These are phyloP conservation scores for Drosophila cracens DNA, from an alignment of 2,888 invertebrate species.

Conservation along the genomic window DNA sequence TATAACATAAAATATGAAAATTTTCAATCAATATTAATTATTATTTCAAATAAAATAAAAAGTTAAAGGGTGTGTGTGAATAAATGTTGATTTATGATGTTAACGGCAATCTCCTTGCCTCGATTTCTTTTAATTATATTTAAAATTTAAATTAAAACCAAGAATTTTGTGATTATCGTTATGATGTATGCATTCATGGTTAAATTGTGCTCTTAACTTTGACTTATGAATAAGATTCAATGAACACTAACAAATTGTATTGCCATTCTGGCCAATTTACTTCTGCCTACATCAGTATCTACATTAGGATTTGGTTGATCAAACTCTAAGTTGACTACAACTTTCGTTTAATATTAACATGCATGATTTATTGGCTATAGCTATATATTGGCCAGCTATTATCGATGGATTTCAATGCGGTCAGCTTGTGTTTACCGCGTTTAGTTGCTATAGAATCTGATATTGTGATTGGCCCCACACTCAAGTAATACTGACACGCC, in stretches of 20 bases:
- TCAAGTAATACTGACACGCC: constrained; percentile 20
- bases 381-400: neutral
- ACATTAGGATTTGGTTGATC: neutral
- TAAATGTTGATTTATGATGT: neutral
- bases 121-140: neutral
- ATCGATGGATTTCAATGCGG: neutral
- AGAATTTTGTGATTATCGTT: too few relatives aligned
- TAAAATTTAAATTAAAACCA: neutral
- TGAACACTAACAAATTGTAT: neutral
- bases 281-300: neutral
- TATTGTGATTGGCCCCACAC: constrained; percentile 27
- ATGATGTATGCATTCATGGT: too few relatives aligned
- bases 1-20: too few relatives aligned
- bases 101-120: too few relatives aligned
- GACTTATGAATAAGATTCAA: neutral
- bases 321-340: neutral
- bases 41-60: neutral
- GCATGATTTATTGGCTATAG: neutral
- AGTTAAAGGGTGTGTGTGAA: neutral
- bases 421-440: neutral
- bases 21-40: neutral
- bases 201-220: neutral
- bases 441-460: constrained; percentile 24
- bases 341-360: neutral
- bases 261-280: neutral